Evolutionary conservation across 2,888 invertebrate genomes (phyloP), one percentile per base, ranked within the genome.

Genomic region (Ophion slaviceki): DNA sequence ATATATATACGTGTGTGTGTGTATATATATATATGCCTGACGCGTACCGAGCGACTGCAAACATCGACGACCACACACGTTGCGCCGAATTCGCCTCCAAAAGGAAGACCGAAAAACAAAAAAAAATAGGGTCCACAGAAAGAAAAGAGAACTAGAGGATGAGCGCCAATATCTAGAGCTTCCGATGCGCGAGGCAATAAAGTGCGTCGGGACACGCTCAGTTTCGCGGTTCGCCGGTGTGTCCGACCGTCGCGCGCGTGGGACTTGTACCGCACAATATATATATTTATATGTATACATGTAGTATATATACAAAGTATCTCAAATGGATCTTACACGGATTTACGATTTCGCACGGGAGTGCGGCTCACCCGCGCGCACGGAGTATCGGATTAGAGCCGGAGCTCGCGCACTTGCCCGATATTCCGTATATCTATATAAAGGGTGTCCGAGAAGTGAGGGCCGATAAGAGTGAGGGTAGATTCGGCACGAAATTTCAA

Each of bases 51-150:
- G 40, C 40, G 40, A 8, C 59, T 10, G 53, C 32, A 53, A n/a
- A 32, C 28, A 76, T 32, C 17, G 57, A 24, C 89, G 91, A 91
- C 91, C 91, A 91, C 91, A 91, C 91, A 90, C 89, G 88, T 80
- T 81, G 87, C 74, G 84, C 78, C 24, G 82, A 11, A 14, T 66
- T 68, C 82, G 82, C 81, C 87, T 83, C 83, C 81, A 88, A 88
- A 86, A 87, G 75, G 28, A 5, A 32, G 66, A 24, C 70, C 53
- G 4, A 47, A 78, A 28, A 32, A 36, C 20, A 32, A 61, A 70
- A 66, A 76, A 66, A 74, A 5, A 20, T 67, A 75, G 53, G 66
- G 75, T 72, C 86, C 68, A 78, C 11, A 67, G 28, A 80, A 62
- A 77, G 47, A 2, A 47, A 14, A 10, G 14, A 14, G 10, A 47